phyloP scores from a whole-genome alignment of 2,888 invertebrate genomes.

The Erpobdella octoculata region DNA sequence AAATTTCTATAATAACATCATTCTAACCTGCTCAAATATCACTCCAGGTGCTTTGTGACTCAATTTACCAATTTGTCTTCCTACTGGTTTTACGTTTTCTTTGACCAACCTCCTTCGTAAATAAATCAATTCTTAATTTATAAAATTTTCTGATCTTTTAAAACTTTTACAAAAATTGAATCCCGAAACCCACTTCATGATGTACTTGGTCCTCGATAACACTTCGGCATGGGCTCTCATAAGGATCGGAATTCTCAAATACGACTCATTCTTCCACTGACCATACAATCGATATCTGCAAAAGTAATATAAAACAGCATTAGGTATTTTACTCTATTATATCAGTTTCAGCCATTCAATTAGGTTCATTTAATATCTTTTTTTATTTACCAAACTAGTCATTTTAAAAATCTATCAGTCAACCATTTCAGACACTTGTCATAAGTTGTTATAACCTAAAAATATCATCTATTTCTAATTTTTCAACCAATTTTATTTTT shows the following conservation, averaged over 20 bases:
- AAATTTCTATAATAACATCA: background rate
- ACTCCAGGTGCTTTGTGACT: slow-evolving; percentile 91
- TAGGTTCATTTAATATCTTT: no score
- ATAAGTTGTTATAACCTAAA: no score
- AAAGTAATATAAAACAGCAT: no score
- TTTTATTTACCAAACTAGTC: no score
- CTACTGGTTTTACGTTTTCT: slow-evolving; percentile 93
- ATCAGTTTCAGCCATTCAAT: no score
- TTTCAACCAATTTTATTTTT: background rate
- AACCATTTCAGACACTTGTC: no score
- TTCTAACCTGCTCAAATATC: slow-evolving; percentile 82
- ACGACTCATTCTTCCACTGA: slow-evolving; percentile 89
- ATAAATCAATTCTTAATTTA: background rate
- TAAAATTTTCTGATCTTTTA: background rate
- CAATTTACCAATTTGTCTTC: slow-evolving; percentile 87
- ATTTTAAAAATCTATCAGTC: no score
- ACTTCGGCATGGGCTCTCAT: slow-evolving; percentile 76
- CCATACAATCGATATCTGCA: slow-evolving; percentile 77
- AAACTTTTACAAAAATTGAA: no score
- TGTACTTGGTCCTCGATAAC: slow-evolving; percentile 82
- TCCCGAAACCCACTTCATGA: slow-evolving; percentile 80
- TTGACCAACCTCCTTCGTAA: slow-evolving; percentile 63
- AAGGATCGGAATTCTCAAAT: slow-evolving; percentile 71
- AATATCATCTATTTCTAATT: no score
- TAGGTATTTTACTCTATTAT: no score